Conservation (phyloP, 2,113 vertebrate genomes). For the Coryphaenoides rupestris region DNA sequence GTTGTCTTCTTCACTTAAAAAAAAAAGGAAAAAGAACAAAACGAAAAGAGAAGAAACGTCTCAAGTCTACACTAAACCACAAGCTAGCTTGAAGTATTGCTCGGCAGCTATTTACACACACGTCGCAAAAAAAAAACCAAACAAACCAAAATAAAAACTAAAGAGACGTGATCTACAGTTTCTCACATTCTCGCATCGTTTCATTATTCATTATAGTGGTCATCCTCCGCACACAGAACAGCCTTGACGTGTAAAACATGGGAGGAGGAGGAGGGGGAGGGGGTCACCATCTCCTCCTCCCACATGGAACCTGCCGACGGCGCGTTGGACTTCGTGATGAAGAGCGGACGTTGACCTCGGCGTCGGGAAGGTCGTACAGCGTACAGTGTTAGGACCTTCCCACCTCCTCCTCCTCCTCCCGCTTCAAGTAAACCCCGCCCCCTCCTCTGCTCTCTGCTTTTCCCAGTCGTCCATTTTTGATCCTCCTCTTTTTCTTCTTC, state of each 20-base stretch:
- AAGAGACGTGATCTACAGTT: conserved; percentile 44
- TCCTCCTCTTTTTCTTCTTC: not conserved
- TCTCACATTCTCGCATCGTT: conserved; percentile 50
- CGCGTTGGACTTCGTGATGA: too few species aligned
- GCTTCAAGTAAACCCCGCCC: not conserved
- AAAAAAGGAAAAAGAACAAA: not conserved
- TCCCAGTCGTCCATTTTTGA: not conserved
- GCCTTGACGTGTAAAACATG: conserved; percentile 64
- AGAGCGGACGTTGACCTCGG: too few species aligned
- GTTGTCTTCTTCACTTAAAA: conserved; percentile 19
- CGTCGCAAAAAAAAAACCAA: conserved; percentile 51
- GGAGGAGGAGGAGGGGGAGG: conserved; percentile 7
- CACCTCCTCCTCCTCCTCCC: too few species aligned
- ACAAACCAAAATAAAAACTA: conserved; percentile 7
- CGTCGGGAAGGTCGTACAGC: too few species aligned
- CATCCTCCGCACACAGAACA: conserved; percentile 63
- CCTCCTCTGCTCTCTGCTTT: too few species aligned
- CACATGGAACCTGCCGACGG: too few species aligned
- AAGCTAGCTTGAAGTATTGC: conserved; percentile 68
- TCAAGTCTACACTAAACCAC: conserved; percentile 58
- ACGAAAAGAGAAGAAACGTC: conserved; percentile 14
- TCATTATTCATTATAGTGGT: conserved; percentile 73
- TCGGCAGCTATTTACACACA: conserved; percentile 69
- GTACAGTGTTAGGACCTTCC: too few species aligned
- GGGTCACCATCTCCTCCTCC: too few species aligned